Evolutionary conservation across 2,797 vertebrate genomes (phyloP).

Genomic region (Saxicola maurus): DNA sequence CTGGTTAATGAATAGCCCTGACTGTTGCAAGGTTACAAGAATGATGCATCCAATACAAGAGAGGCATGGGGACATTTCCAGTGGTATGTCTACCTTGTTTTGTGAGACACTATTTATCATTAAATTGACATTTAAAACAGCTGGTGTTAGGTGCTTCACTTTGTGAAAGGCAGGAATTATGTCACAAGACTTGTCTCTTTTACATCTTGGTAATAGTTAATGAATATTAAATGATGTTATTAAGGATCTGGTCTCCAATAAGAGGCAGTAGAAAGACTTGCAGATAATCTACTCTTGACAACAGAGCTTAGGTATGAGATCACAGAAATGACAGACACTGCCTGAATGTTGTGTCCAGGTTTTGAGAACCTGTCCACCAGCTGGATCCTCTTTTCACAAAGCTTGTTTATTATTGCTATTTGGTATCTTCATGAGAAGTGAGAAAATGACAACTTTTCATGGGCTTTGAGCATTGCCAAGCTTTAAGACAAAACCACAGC

Average conservation of each 20-base stretch:
- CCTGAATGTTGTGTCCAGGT: not conserved
- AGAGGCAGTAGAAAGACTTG: not conserved
- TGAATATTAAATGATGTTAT: not conserved
- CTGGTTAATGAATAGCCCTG: constrained; percentile 28
- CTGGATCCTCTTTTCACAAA: not conserved
- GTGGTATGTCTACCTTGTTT: constrained; percentile 22
- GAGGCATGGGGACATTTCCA: constrained; percentile 21
- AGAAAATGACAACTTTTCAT: not conserved
- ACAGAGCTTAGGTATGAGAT: not conserved
- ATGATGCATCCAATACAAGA: not conserved
- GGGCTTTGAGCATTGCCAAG: not conserved
- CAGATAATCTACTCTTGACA: not conserved
- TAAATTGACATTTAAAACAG: not conserved
- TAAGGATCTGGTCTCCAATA: not conserved
- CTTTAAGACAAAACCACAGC: not conserved
- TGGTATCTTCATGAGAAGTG: not conserved
- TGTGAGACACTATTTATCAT: not conserved
- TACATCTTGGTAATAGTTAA: not conserved
- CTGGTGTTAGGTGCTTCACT: not conserved
- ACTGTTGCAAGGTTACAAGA: constrained; percentile 12
- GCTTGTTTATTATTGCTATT: not conserved
- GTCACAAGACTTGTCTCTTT: not conserved
- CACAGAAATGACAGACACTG: not conserved
- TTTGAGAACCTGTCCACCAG: not conserved
- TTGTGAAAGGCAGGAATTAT: not conserved